Evolutionary conservation across 2,113 vertebrate genomes (phyloP).

Genomic region (Apodemus speciosus): DNA sequence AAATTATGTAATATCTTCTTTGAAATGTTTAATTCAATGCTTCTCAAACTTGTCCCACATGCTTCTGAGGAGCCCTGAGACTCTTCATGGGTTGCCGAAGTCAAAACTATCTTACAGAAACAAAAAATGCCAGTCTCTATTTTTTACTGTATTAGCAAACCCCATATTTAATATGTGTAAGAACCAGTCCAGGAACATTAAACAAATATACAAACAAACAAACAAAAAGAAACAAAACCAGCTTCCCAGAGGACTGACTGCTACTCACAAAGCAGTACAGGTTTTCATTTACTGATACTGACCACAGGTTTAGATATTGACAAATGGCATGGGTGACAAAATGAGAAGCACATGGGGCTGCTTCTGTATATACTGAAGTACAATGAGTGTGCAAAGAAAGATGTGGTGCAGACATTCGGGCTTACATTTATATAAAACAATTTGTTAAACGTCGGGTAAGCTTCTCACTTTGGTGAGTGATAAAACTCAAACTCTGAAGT

Average conservation of each 20-base stretch:
- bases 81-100: not conserved
- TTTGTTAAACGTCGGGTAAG: slow-evolving; percentile 33
- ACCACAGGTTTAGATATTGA: not conserved
- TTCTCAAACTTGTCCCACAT: not conserved
- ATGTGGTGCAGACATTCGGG: not conserved
- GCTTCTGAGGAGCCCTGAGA: not conserved
- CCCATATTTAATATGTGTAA: not conserved
- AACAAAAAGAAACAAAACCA: not conserved
- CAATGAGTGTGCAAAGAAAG: not conserved
- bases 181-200: not conserved
- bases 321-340: not conserved
- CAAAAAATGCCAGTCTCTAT: not conserved
- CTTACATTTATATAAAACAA: not conserved
- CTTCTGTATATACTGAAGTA: not conserved
- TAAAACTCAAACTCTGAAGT: not conserved
- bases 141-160: slow-evolving; percentile 9
- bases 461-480: not conserved
- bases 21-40: not conserved
- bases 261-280: not conserved
- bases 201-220: not conserved
- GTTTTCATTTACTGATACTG: slow-evolving; percentile 43
- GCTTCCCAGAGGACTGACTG: not conserved
- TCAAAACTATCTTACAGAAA: not conserved
- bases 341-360: not conserved
- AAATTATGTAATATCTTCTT: not conserved